Conservation (phyloP, 1,140 invertebrate genomes). For the Teleopsis dalmanni region DNA sequence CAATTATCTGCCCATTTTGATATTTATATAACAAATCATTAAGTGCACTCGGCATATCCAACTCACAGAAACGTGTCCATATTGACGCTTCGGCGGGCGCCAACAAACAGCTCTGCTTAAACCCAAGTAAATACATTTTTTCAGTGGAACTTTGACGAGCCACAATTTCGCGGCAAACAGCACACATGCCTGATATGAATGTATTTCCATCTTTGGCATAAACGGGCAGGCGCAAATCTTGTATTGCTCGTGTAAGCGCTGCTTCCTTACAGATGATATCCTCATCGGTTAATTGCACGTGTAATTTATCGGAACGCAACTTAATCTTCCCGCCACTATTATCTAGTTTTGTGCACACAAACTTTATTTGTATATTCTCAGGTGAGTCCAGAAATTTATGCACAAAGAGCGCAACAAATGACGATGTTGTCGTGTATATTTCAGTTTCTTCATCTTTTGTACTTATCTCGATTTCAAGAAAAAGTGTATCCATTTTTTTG, state of each 20-base stretch:
- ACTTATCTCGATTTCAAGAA: conserved; percentile 36
- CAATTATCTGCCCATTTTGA: conserved; percentile 9
- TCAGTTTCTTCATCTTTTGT: conserved; percentile 29
- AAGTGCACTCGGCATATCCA: conserved; percentile 53
- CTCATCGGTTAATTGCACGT: conserved; percentile 28
- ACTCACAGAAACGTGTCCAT: conserved; percentile 90
- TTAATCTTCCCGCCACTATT: conserved; percentile 19
- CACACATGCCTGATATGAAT: conserved; percentile 57
- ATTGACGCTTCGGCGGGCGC: conserved; percentile 77
- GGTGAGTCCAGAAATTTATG: conserved; percentile 29
- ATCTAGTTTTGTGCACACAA: conserved; percentile 17
- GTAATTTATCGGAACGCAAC: conserved; percentile 21
- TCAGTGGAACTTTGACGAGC: conserved; percentile 29
- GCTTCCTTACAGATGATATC: conserved; percentile 31
- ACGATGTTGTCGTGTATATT: conserved; percentile 32
- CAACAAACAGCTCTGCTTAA: conserved; percentile 66
- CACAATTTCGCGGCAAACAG: conserved; percentile 59
- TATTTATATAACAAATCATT: conserved; percentile 18
- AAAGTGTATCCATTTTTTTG: conserved; percentile 34
- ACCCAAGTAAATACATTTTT: conserved; percentile 59
- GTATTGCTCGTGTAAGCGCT: conserved; percentile 21
- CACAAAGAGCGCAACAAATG: conserved; percentile 32
- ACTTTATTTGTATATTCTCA: conserved; percentile 30
- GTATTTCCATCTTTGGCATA: conserved; percentile 49
- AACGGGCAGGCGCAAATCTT: conserved; percentile 29